Evolutionary conservation across 2,113 vertebrate species (phyloP).

Genomic region (Amazona guildingii): DNA sequence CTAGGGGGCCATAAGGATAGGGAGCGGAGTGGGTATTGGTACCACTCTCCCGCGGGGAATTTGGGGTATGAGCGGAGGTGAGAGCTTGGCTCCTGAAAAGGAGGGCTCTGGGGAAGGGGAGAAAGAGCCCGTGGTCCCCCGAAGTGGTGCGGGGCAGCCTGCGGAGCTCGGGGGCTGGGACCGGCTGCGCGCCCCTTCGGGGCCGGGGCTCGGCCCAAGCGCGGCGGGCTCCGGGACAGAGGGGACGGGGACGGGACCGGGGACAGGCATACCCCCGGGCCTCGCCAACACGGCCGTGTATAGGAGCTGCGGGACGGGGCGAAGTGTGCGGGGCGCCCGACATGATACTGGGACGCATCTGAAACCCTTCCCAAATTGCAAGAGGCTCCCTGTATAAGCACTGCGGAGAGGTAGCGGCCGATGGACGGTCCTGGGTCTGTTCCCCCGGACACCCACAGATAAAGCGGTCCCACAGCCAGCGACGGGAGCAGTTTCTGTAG

Average conservation of each 20-base stretch:
- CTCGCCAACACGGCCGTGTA: background rate
- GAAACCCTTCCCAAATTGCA: background rate
- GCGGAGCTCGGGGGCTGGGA: background rate
- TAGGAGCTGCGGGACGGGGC: background rate
- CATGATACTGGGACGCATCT: rapidly evolving
- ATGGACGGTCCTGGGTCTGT: background rate
- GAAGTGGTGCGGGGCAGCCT: background rate
- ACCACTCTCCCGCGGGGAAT: background rate
- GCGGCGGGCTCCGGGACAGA: no score
- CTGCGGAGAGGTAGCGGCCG: rapidly evolving
- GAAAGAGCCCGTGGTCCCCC: background rate
- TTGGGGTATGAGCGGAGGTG: background rate
- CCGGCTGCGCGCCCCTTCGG: background rate
- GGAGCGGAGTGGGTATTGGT: background rate
- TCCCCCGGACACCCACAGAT: background rate
- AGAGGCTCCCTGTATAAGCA: no score
- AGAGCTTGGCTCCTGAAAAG: background rate
- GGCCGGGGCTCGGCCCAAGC: background rate
- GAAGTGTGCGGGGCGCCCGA: background rate
- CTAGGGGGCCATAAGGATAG: background rate
- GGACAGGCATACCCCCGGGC: background rate
- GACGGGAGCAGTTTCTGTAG: background rate
- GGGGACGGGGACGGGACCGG: background rate
- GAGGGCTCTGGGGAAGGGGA: background rate
- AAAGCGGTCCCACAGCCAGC: background rate